Evolutionary conservation across 2,888 invertebrate species (phyloP).

Genomic region (Sepiola atlantica): DNA sequence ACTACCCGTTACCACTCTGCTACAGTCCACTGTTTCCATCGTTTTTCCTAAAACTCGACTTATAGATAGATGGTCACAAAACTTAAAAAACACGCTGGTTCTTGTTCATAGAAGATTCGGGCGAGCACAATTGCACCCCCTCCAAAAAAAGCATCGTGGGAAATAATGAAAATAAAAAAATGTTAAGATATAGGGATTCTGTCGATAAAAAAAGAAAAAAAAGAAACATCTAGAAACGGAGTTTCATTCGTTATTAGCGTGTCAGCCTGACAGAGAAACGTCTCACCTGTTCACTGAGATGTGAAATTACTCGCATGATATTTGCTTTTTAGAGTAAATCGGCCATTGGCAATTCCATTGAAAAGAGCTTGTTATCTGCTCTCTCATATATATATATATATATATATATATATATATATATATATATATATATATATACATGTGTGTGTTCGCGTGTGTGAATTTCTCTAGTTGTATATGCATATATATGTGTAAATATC

Average conservation of each 20-base stretch:
- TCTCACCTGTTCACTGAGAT: not conserved
- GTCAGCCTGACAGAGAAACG: not conserved
- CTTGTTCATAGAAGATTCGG: not conserved
- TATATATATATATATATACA: too few relatives aligned
- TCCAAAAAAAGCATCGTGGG: not conserved
- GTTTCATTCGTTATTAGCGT: not conserved
- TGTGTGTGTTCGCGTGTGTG: too few relatives aligned
- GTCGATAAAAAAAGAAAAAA: too few relatives aligned
- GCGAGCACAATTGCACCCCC: not conserved
- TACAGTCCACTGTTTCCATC: too few relatives aligned
- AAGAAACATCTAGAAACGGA: not conserved
- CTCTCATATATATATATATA: not conserved
- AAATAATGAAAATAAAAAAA: not conserved
- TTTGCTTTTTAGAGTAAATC: slow-evolving; percentile 12
- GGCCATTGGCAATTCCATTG: not conserved
- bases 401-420: not conserved
- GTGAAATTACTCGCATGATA: not conserved
- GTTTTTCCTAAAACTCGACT: too few relatives aligned
- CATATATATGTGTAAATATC: too few relatives aligned
- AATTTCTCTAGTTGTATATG: too few relatives aligned
- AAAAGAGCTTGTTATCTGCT: not conserved
- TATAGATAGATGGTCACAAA: too few relatives aligned
- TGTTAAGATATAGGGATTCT: not conserved
- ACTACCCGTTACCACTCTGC: too few relatives aligned
- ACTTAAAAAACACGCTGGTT: not conserved